phyloP scores from a whole-genome alignment of 2,888 invertebrate species.

The Mylabris sibirica region DNA sequence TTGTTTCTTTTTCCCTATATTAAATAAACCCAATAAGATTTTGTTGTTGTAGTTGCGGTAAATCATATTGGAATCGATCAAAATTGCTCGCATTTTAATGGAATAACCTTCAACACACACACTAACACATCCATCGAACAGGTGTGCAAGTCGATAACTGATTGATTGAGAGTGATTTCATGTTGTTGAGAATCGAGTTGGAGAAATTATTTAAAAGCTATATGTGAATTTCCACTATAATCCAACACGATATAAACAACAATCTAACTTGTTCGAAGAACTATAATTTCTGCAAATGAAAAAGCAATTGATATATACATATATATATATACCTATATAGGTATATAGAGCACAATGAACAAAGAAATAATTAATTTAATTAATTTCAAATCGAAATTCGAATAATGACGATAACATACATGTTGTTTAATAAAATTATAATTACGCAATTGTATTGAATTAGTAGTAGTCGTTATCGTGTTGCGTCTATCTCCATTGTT shows the following conservation, averaged over 20 bases:
- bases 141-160: conserved; percentile 36
- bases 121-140: neutral
- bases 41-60: neutral
- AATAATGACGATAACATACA: neutral
- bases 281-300: too few relatives aligned
- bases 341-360: too few relatives aligned
- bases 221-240: conserved; percentile 37
- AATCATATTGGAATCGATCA: neutral
- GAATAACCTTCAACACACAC: neutral
- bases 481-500: conserved; percentile 4
- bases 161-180: conserved; percentile 48
- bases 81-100: neutral
- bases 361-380: neutral
- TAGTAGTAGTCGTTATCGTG: neutral
- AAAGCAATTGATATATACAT: neutral
- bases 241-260: neutral
- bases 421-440: neutral
- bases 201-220: conserved; percentile 26
- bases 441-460: neutral
- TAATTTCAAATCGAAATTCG: neutral
- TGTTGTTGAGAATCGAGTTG: conserved; percentile 27
- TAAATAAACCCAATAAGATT: neutral
- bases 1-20: neutral
- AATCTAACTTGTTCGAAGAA: neutral
- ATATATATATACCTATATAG: too few relatives aligned